Base-by-base conservation (phyloP, 1,140 invertebrate species). In the Kradibia gibbosae region DNA sequence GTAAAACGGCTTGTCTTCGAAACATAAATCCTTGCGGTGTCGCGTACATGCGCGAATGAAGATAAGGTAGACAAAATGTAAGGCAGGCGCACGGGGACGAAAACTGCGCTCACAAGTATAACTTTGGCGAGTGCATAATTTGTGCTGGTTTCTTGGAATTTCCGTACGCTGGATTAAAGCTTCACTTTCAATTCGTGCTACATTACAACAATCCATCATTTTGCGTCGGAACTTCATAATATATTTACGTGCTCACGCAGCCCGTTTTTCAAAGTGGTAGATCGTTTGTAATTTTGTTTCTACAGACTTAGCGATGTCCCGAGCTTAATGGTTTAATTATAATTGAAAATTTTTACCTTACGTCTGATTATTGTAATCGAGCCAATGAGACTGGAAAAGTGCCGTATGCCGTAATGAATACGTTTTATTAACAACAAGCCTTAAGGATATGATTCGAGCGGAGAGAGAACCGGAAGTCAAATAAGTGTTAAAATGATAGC, bases 1-100 rank as follows among this genome's bases (percentile, higher is more conserved):
- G 60, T 76, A 76, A 75, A 81, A 39, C 57, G 31, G 17, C 79
- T 55, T 70, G 50, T 76, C 80, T 80, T 74, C 71, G 45, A 65
- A 45, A 53, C 57, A 67, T 75, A 67, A 75, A 76, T 75, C 45
- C 53, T 20, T 5, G 31, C 57, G 45, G 13, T 34, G 55, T 67
- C 55, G 42, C 22, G 50, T 11, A 31, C 60, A 25, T 42, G 22
- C 8, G 17, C 25, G 60, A 50, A 34, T 7, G n/a, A 22, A 25
- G 31, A 70, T 4, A 36, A 25, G 13, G 50, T 11, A 17, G 45
- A 48, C 45, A 31, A 45, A 36, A 50, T 15, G 45, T 31, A 74
- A 39, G 15, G 0, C 22, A 22, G 55, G 31, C 50, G 17, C 20
- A 3, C 17, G 13, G 3, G 39, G 34, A 36, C 34, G 42, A 71